Conservation (phyloP, 1,140 invertebrate species). For the Drosophila bocqueti region DNA sequence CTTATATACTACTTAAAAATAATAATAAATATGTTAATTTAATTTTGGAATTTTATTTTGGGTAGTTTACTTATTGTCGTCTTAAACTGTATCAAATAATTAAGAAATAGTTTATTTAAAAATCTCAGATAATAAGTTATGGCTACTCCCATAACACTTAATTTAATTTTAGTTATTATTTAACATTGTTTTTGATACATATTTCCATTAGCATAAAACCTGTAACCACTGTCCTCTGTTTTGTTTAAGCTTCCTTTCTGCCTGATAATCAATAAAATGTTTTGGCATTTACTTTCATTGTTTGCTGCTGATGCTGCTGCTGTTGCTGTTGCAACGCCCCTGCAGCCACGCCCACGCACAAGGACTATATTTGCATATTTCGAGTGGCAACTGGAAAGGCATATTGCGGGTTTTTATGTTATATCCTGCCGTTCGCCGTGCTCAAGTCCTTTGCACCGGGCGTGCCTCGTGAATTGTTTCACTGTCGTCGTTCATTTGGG, state of each 20-base stretch:
- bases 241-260: slow-evolving; percentile 40
- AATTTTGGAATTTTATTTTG: not conserved
- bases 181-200: not conserved
- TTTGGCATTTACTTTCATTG: slow-evolving; percentile 84
- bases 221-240: slow-evolving; percentile 35
- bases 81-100: not conserved
- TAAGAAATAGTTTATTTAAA: not conserved
- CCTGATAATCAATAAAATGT: slow-evolving; percentile 83
- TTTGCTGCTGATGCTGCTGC: slow-evolving; percentile 79
- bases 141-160: not conserved
- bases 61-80: not conserved
- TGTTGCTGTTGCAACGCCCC: slow-evolving; percentile 75
- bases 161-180: not conserved
- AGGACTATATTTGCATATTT: slow-evolving; percentile 74
- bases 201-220: not conserved
- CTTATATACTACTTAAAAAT: not conserved
- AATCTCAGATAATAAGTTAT: not conserved
- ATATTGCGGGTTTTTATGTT: slow-evolving; percentile 65
- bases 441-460: slow-evolving; percentile 76
- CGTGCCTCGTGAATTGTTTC: slow-evolving; percentile 79
- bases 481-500: slow-evolving; percentile 81
- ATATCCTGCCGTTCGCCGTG: slow-evolving; percentile 53
- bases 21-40: not conserved
- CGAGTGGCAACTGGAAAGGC: slow-evolving; percentile 56
- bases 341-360: slow-evolving; percentile 56